Evolutionary conservation across 2,113 vertebrate species (phyloP), one percentile per base, ranked within the genome.

Genomic region (Marcusenius ussheri): DNA sequence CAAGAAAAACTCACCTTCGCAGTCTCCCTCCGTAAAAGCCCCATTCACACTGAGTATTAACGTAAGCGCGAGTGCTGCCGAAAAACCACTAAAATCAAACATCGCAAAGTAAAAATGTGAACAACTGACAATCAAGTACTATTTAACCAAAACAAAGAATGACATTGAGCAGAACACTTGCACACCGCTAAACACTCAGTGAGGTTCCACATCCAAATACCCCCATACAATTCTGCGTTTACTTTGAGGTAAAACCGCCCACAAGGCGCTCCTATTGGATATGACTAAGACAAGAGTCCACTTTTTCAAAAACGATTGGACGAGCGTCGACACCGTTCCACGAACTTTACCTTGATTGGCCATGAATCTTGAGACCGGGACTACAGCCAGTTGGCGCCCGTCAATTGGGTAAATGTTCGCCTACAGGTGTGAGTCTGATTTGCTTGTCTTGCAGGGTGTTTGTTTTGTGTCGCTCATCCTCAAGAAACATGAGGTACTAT

Each of bases 331-430:
- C 49, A 53, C 15, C 21, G 7, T 1, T 92, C 91, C 93, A 96
- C 95, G 95, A 90, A 91, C 8, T 90, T 1, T 11, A 0, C 27
- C 53, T 56, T 91, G 85, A 95, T 94, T 96, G 95, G 95, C 47
- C 89, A 2, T 10, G 9, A 1, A 0, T 3, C 0, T 27, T 66
- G 31, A 85, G 51, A 88, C 92, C 80, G 91, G 92, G 91, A 62
- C 90, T 94, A 96, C 94, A 91, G 95, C 94, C 96, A 95, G 98
- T 96, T 99, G 98, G 97, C 98, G 96, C 91, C 90, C 27, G 88
- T 39, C 94, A 95, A 98, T 98, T 98, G 97, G 96, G 21, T 89
- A 35, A 19, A 53, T 47, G 11, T 13, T 84, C 8, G 19, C 45
- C 35, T 47, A 45, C 83, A 46, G 83, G 83, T 84, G 39, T n/a